These are phyloP conservation scores for Balaenoptera acutorostrata DNA, from an alignment of 2,113 vertebrate species.

Conservation along the genomic window DNA sequence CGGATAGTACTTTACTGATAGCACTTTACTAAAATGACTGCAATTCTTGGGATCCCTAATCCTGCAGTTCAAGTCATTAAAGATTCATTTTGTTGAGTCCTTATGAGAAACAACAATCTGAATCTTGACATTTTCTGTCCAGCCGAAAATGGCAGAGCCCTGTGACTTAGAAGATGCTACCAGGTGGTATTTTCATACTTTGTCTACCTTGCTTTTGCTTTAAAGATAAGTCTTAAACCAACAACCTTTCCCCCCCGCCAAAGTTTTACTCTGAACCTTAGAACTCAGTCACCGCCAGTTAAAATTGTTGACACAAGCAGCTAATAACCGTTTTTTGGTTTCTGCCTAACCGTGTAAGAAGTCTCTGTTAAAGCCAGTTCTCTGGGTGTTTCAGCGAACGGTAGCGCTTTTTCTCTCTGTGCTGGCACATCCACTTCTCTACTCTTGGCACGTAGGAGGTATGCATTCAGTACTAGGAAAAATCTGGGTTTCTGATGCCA, in stretches of 20 bases:
- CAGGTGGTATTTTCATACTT: constrained; percentile 5
- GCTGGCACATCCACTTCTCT: not conserved
- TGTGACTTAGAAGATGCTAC: not conserved
- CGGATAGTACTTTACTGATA: too few species aligned
- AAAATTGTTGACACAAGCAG: constrained; percentile 6
- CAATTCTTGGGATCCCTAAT: too few species aligned
- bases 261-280: constrained; percentile 24
- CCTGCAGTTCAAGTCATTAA: too few species aligned
- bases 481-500: too few species aligned
- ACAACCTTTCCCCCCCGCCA: not conserved
- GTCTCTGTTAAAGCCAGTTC: too few species aligned
- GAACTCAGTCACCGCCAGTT: not conserved
- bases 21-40: too few species aligned
- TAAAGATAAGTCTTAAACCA: not conserved
- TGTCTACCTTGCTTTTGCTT: not conserved
- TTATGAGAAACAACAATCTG: too few species aligned
- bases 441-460: not conserved
- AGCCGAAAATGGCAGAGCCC: not conserved
- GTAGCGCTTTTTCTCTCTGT: too few species aligned
- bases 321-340: not conserved
- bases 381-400: too few species aligned
- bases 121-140: too few species aligned
- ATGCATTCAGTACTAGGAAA: not conserved
- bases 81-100: too few species aligned
- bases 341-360: not conserved